A percentile compares a stretch with the other conserved stretches of the same genome.
Conservation (phyloP, 2,113 vertebrate species). For the Peromyscus polionotus region DNA sequence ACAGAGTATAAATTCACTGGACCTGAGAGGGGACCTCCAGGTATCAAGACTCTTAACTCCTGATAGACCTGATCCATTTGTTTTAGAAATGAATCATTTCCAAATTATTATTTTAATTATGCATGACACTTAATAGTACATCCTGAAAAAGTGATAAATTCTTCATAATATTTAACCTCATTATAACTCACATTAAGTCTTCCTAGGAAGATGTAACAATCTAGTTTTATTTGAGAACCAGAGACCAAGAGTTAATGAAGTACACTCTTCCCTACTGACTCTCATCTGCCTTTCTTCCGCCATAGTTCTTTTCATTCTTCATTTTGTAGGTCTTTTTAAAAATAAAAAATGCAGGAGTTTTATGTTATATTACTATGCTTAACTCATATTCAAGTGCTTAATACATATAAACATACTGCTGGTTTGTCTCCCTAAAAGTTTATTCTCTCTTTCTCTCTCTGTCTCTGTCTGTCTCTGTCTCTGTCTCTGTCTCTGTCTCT, state of each 20-base stretch:
- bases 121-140: conserved; percentile 63
- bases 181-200: conserved; percentile 66
- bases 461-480: no score
- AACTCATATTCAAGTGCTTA: conserved; percentile 19
- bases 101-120: conserved; percentile 78
- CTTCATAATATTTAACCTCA: conserved; percentile 76
- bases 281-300: not conserved
- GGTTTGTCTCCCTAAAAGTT: not conserved
- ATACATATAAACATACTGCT: not conserved
- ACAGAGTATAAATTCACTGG: not conserved
- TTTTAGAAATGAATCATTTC: conserved; percentile 73
- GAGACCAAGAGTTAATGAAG: conserved; percentile 27
- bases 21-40: not conserved
- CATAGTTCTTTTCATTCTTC: not conserved
- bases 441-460: no score
- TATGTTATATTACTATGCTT: not conserved
- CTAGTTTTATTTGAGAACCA: conserved; percentile 35
- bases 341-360: not conserved
- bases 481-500: no score
- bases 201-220: conserved; percentile 52
- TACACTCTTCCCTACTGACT: not conserved
- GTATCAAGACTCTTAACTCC: not conserved
- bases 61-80: conserved; percentile 45
- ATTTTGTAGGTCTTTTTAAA: not conserved
- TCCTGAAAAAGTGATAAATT: conserved; percentile 73